phyloP scores from a whole-genome alignment of 2,888 invertebrate species.

The Zygogramma bicolorata region DNA sequence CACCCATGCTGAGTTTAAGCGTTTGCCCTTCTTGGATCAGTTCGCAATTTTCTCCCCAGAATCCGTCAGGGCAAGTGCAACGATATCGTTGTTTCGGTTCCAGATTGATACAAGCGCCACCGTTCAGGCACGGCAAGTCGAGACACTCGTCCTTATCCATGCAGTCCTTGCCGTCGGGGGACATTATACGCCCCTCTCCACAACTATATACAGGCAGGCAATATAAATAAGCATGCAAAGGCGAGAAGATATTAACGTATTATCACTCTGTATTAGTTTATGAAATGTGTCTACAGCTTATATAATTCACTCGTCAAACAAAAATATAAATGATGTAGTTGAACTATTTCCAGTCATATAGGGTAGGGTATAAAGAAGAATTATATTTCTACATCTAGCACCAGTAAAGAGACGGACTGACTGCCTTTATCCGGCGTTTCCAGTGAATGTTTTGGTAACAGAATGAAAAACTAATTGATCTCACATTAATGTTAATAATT shows the following conservation, averaged over 20 bases:
- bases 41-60: constrained; percentile 95
- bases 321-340: no score
- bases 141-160: constrained; percentile 96
- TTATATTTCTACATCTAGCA: no score
- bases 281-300: not conserved
- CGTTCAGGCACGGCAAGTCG: constrained; percentile 93
- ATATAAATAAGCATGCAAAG: constrained; percentile 17
- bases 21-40: constrained; percentile 94
- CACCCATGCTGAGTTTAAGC: constrained; percentile 95
- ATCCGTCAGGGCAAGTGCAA: constrained; percentile 92
- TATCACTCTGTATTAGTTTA: not conserved
- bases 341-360: no score
- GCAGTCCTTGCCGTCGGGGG: constrained; percentile 92
- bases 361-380: no score
- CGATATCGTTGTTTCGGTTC: constrained; percentile 88
- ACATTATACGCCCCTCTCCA: constrained; percentile 92
- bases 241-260: not conserved
- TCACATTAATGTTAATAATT: no score
- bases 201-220: constrained; percentile 73
- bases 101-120: constrained; percentile 92
- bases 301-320: no score
- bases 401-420: no score
- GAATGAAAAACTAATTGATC: no score
- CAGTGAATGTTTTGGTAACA: no score
- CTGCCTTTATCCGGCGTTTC: no score